phyloP scores from a whole-genome alignment of 2,888 invertebrate species.

The Eupithecia dodoneata region DNA sequence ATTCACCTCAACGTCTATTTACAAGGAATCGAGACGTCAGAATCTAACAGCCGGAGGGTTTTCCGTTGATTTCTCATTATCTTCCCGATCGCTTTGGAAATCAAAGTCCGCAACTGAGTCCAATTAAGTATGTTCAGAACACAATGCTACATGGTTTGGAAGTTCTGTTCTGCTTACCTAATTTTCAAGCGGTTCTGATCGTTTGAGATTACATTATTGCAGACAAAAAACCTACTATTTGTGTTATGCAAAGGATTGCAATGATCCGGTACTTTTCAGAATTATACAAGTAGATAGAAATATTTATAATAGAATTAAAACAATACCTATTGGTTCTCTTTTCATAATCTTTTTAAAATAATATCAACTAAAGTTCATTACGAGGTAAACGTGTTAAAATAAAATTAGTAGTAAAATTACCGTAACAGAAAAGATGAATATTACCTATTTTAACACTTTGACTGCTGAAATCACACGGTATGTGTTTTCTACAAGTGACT shows the following conservation, averaged over 20 bases:
- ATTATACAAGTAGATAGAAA: neutral
- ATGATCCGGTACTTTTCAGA: neutral
- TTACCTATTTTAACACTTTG: too few species aligned
- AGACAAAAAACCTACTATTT: neutral
- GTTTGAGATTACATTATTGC: neutral
- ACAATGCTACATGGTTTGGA: constrained; percentile 46
- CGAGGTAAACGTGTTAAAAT: too few species aligned
- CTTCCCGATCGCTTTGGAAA: constrained; percentile 43
- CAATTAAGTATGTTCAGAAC: constrained; percentile 27
- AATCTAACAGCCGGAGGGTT: constrained; percentile 35
- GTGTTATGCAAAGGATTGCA: neutral
- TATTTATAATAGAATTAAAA: neutral
- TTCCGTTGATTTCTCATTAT: constrained; percentile 63
- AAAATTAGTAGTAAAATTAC: too few species aligned
- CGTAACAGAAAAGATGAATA: too few species aligned
- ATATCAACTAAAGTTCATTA: too few species aligned
- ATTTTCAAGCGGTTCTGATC: neutral
- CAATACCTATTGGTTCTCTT: neutral
- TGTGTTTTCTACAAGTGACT: too few species aligned
- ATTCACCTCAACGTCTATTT: constrained; percentile 13
- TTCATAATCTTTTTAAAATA: too few species aligned
- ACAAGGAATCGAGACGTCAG: constrained; percentile 37
- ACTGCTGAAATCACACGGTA: too few species aligned
- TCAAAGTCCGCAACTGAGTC: constrained; percentile 34
- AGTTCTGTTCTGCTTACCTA: constrained; percentile 5